Conservation (phyloP, 53 echinoderm and acorn worm species). For the Paracentrotus lividus region DNA sequence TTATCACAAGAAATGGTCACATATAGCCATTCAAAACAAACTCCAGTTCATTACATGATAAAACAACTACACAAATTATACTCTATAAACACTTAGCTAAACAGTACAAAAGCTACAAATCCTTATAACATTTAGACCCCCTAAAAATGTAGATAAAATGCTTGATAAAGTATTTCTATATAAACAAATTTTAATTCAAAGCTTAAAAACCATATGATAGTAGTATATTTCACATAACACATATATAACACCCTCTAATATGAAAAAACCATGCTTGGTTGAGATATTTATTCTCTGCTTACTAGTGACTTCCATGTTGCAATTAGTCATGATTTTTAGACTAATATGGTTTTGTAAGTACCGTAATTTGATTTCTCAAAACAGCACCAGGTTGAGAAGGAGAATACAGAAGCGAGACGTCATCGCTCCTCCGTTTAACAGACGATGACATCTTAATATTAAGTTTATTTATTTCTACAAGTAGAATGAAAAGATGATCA, state of each 20-base stretch:
- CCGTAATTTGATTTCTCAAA: constrained; percentile 31
- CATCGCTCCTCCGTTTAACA: constrained; percentile 42
- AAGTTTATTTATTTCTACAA: not conserved
- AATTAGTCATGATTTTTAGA: not conserved
- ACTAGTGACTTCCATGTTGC: not conserved
- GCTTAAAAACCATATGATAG: not conserved
- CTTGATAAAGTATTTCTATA: not conserved
- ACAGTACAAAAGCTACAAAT: too few species aligned
- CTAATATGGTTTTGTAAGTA: not conserved
- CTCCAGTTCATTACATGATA: too few species aligned
- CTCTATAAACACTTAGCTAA: too few species aligned
- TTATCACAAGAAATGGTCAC: not conserved
- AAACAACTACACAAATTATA: too few species aligned
- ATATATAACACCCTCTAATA: not conserved
- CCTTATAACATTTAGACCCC: too few species aligned
- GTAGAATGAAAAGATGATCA: not conserved
- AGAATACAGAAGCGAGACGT: constrained; percentile 29
- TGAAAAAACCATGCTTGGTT: not conserved
- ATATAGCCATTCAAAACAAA: too few species aligned
- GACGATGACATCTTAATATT: constrained; percentile 22
- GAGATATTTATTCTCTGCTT: not conserved
- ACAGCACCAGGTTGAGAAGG: constrained; percentile 51
- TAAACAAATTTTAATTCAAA: not conserved
- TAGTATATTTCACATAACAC: not conserved
- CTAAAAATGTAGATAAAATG: too few species aligned